Percentiles rank a stretch among this genome's conserved stretches.
Conservation (phyloP, 2,797 vertebrate species). For the Peromyscus attwateri region DNA sequence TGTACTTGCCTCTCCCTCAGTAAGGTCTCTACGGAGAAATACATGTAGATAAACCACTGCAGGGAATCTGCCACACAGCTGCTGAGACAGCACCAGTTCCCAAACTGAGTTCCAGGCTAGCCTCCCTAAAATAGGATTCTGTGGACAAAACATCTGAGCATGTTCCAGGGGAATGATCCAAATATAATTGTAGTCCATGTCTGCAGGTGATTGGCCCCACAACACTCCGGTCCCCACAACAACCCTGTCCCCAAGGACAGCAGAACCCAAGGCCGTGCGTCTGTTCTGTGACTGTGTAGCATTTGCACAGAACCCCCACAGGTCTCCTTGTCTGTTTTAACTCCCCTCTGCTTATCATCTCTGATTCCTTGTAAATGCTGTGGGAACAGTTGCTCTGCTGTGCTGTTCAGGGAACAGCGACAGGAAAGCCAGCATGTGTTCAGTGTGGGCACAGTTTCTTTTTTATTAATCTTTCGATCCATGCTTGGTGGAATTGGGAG, state of each 20-base stretch:
- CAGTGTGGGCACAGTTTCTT: not conserved
- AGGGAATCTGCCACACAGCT: not conserved
- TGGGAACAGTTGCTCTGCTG: not conserved
- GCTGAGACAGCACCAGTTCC: not conserved
- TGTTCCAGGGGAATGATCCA: not conserved
- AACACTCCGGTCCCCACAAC: not conserved
- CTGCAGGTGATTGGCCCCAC: not conserved
- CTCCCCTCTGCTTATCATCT: not conserved
- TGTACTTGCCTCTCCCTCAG: not conserved
- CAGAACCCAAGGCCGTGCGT: not conserved
- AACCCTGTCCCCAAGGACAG: not conserved
- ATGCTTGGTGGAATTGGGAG: not conserved
- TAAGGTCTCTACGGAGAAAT: not conserved
- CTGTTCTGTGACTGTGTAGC: not conserved
- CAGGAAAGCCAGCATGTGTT: not conserved
- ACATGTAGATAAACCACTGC: rapidly evolving
- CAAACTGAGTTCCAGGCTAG: not conserved
- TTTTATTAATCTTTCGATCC: not conserved
- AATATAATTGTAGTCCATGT: not conserved
- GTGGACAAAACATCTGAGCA: not conserved
- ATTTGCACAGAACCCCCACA: not conserved
- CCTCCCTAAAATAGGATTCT: not conserved
- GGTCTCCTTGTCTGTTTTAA: not conserved
- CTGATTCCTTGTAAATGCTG: not conserved
- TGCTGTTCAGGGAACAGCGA: not conserved